Evolutionary conservation across 92 coral and sea anemone genomes (phyloP), one percentile per base, ranked within the genome.

Genomic region (Zoanthus sociatus): DNA sequence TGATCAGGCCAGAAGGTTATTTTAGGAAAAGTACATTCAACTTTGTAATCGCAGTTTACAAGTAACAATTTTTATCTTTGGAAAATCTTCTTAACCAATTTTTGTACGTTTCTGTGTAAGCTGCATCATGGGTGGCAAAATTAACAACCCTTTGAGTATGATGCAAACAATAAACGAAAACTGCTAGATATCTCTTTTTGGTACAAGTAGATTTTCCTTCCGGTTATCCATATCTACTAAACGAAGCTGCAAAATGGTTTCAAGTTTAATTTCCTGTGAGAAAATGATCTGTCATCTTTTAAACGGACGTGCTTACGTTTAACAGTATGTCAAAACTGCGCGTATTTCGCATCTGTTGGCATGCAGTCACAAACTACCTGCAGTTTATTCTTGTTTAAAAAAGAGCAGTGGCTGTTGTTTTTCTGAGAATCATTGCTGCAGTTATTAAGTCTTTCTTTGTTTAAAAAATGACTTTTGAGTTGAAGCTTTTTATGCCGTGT

Each of bases 211-310:
- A 16, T 9, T 81, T 50, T 33, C 45, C 7, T 6, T 30, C 61
- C 46, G 85, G 45, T 81, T 45, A 30, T 26, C 21, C 5, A 51
- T 26, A 20, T 14, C 46, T 12, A 2, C 42, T n/a, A n/a, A 67
- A 56, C 26, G 61, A 53, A 12, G 69, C 37, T 66, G 46, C 11
- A 30, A 81, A 81, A 81, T 46, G 47, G 12, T 81, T 30, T 81
- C 75, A 13, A 50, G 50, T 63, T 46, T 32, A 9, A 32, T 68
- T 47, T 63, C 85, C 76, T 81, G 85, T 67, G 85, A n/a, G 73
- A 67, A 47, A 81, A 81, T 67, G 76, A 81, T 58, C 75, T 81
- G 85, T 81, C 85, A 66, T n/a, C 45, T 56, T 37, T 18, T 63
- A 30, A 69, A 3, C 12, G 4, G 69, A 63, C 69, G 45, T 69